Evolutionary conservation across 2,888 invertebrate genomes (phyloP), one percentile per base, ranked within the genome.

Genomic region (Atethmia centrago): DNA sequence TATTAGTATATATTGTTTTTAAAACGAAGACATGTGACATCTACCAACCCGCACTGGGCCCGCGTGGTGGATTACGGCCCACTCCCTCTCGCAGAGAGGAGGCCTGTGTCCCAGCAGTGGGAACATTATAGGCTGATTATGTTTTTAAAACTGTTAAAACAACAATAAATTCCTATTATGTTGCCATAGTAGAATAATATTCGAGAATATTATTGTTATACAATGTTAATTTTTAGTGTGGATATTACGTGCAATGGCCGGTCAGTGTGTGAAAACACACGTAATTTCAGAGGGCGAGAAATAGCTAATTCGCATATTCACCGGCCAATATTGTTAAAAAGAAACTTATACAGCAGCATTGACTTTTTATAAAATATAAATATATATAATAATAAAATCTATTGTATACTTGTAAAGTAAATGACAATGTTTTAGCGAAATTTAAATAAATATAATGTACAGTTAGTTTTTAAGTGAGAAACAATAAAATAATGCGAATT

Each of bases 151-250:
- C 63, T 83, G 67, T 74, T 73, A 76, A 73, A 72, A 63, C 71
- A 76, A 80, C 84, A 79, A 82, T 75, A 71, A 82, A 81, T 85
- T 85, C 84, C 84, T 85, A 84, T 67, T 58, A 21, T 66, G 85
- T 75, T 84, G 85, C 85, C 85, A 85, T 85, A 85, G 85, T 82
- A 69, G 79, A 77, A 73, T 80, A 73, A 81, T 84, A 72, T 82
- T 79, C 63, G 64, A 70, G 62, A 82, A 77, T 71, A 73, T 79
- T 82, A 77, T 75, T 82, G 59, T 80, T 80, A 84, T 82, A 75
- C 83, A 74, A 53, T 82, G 75, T 83, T 80, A 77, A 73, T 68
- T 64, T 82, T 83, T 82, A 73, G 75, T 75, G 62, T 71, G 56
- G 56, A 74, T 84, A 75, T 75, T 69, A 72, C 25, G 56, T 19